phyloP scores from a whole-genome alignment of 2,888 invertebrate species.

The Panzeria rudis region DNA sequence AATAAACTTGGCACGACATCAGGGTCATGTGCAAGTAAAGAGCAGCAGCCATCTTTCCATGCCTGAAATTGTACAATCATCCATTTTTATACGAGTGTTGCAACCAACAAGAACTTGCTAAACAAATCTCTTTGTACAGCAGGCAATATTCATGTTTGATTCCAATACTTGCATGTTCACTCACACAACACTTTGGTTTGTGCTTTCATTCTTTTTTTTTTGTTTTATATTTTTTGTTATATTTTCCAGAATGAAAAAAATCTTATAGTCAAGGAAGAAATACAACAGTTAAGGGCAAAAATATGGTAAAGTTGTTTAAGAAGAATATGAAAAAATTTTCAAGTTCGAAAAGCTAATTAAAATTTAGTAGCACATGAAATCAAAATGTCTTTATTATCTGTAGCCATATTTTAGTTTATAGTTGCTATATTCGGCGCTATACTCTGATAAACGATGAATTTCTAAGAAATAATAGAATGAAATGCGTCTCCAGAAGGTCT shows the following conservation, averaged over 20 bases:
- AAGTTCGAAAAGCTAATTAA: neutral
- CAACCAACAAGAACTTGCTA: conserved; percentile 47
- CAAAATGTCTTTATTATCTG: no score
- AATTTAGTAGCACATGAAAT: no score
- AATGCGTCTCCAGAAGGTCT: no score
- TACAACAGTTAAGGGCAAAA: neutral
- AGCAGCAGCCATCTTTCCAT: conserved; percentile 48
- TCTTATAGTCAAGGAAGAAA: neutral
- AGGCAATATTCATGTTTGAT: conserved; percentile 62
- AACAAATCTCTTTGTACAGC: conserved; percentile 59
- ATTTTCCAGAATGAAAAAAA: neutral
- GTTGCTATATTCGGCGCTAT: no score
- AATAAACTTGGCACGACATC: conserved; percentile 68
- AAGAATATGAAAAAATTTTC: neutral
- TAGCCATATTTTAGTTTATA: no score
- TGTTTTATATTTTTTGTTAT: neutral
- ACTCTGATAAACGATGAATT: no score
- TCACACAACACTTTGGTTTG: conserved; percentile 53
- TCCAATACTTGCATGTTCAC: conserved; percentile 48
- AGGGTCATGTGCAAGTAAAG: conserved; percentile 62
- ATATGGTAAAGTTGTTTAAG: neutral
- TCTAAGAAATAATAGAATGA: no score
- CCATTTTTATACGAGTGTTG: conserved; percentile 44
- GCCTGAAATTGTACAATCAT: conserved; percentile 54
- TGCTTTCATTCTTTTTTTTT: conserved; percentile 3